Conservation (phyloP, 2,113 vertebrate species). For the Eulemur macaco region DNA sequence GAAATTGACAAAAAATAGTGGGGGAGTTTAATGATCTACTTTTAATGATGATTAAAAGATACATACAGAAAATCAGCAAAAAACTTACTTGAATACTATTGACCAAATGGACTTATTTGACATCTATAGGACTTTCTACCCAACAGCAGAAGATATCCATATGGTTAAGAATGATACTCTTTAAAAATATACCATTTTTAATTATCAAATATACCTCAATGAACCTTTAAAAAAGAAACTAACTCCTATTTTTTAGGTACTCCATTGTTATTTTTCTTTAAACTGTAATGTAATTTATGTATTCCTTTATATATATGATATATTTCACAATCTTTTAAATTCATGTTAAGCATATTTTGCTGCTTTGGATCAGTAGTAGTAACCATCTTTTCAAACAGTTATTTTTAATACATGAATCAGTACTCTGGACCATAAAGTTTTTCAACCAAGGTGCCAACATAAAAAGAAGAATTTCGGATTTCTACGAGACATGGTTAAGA, state of each 20-base stretch:
- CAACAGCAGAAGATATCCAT: background rate
- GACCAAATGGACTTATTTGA: background rate
- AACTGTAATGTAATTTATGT: background rate
- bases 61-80: background rate
- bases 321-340: background rate
- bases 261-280: background rate
- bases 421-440: background rate
- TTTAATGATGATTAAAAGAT: background rate
- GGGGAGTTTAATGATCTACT: background rate
- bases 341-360: background rate
- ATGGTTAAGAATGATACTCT: too few species aligned
- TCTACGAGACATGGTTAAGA: background rate
- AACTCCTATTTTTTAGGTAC: background rate
- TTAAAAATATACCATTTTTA: too few species aligned
- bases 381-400: background rate
- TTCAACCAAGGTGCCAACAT: background rate
- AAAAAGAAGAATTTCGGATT: constrained; percentile 18
- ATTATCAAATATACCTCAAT: background rate
- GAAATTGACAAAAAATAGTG: background rate
- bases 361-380: background rate
- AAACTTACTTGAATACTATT: background rate
- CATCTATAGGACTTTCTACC: background rate
- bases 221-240: background rate
- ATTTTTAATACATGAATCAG: background rate
- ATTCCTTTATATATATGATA: background rate